phyloP scores from a whole-genome alignment of 2,797 vertebrate genomes.

The Eidolon dupreanum region DNA sequence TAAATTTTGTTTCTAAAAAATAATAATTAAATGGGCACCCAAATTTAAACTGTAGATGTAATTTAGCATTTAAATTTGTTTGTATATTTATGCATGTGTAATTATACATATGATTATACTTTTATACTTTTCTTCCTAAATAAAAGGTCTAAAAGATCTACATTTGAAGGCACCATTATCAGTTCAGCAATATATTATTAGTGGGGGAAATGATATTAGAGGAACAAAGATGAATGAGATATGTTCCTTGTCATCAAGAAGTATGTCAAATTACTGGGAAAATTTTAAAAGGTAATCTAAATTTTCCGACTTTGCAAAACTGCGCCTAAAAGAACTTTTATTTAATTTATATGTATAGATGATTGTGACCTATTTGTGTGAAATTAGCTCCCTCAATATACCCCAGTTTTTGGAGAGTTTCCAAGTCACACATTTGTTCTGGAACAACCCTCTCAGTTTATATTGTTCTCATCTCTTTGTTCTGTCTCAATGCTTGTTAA shows the following conservation, averaged over 20 bases:
- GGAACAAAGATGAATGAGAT: background rate
- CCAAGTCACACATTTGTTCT: background rate
- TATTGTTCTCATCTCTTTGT: background rate
- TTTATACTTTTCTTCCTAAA: background rate
- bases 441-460: background rate
- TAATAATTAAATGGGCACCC: background rate
- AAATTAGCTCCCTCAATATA: background rate
- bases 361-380: background rate
- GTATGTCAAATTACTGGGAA: background rate
- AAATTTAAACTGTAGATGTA: background rate
- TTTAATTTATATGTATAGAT: background rate
- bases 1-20: background rate
- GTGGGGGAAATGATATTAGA: background rate
- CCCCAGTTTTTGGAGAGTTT: background rate
- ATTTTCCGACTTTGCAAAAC: background rate
- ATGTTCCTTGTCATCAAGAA: background rate
- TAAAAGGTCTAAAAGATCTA: background rate
- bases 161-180: background rate
- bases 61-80: background rate
- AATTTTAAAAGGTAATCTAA: background rate
- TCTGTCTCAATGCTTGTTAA: background rate
- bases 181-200: background rate
- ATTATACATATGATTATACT: background rate
- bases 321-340: background rate
- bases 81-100: background rate